Conservation (phyloP, 1,140 invertebrate species). For the Potamilus streckersoni region DNA sequence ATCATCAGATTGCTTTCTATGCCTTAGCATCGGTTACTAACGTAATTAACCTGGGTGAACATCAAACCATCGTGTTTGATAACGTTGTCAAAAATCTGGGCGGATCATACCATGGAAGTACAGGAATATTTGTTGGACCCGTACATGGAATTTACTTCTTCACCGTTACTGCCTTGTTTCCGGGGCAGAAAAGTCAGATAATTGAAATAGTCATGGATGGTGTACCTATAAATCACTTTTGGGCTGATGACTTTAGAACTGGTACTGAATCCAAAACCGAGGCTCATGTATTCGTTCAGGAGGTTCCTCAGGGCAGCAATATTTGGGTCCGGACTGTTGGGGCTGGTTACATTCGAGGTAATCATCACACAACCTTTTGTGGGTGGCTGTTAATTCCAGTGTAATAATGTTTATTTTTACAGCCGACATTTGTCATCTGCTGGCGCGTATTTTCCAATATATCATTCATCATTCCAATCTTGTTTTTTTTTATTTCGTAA, state of each 20-base stretch:
- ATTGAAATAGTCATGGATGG: background rate
- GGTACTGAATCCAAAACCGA: background rate
- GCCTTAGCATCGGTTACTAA: background rate
- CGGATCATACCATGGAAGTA: background rate
- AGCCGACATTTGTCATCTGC: too few relatives aligned
- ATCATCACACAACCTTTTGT: background rate
- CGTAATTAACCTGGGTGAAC: background rate
- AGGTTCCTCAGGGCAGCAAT: background rate
- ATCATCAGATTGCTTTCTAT: background rate
- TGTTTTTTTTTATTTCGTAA: too few relatives aligned
- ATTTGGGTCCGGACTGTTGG: background rate
- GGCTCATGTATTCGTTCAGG: background rate
- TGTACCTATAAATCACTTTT: background rate
- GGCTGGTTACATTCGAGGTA: background rate
- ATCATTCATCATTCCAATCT: too few relatives aligned
- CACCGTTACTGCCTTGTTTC: background rate
- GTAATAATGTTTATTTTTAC: too few relatives aligned
- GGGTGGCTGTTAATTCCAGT: background rate
- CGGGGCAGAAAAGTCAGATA: background rate
- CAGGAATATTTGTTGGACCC: background rate
- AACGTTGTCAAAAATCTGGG: conserved; percentile 13
- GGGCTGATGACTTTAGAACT: background rate
- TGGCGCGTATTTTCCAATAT: too few relatives aligned
- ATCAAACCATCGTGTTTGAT: conserved; percentile 10
- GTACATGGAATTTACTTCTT: conserved; percentile 12